Evolutionary conservation across 2,113 vertebrate species (phyloP).

Genomic region (Dolichotis patagonum): DNA sequence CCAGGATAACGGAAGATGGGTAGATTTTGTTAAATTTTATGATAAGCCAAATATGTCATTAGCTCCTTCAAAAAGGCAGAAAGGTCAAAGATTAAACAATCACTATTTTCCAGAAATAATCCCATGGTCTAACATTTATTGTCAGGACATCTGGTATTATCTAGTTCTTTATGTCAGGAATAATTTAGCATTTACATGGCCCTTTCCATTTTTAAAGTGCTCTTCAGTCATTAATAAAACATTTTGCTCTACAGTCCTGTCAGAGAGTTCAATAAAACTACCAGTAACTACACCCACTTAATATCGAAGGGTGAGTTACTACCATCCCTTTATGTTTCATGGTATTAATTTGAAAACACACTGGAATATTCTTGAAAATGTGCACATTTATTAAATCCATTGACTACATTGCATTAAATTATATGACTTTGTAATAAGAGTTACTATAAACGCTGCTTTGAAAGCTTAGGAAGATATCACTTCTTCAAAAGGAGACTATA

Average conservation of each 20-base stretch:
- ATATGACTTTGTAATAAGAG: constrained; percentile 8
- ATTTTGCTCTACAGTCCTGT: constrained; percentile 54
- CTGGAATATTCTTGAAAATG: constrained; percentile 33
- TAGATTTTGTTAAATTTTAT: not conserved
- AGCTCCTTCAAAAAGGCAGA: not conserved
- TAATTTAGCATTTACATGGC: constrained; percentile 76
- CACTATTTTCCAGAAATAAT: constrained; percentile 55
- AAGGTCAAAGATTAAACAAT: not conserved
- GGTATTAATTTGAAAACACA: constrained; percentile 56
- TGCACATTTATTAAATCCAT: constrained; percentile 48
- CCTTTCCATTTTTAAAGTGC: constrained; percentile 71
- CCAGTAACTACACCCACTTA: constrained; percentile 59
- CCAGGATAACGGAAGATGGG: not conserved
- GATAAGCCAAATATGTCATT: not conserved
- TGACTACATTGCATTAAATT: not conserved
- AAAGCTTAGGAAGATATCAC: not conserved
- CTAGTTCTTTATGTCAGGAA: constrained; percentile 64
- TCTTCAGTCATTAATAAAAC: constrained; percentile 77
- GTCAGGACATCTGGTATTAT: constrained; percentile 26
- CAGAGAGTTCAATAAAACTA: constrained; percentile 66
- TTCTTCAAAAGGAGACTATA: not conserved
- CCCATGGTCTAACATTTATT: constrained; percentile 62
- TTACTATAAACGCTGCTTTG: not conserved
- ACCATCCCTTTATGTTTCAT: constrained; percentile 3
- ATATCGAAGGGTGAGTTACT: constrained; percentile 52